Percentiles rank a stretch among this genome's conserved stretches.
Evolutionary conservation across 2,888 invertebrate species (phyloP).

Genomic region (Bombylius discolor): DNA sequence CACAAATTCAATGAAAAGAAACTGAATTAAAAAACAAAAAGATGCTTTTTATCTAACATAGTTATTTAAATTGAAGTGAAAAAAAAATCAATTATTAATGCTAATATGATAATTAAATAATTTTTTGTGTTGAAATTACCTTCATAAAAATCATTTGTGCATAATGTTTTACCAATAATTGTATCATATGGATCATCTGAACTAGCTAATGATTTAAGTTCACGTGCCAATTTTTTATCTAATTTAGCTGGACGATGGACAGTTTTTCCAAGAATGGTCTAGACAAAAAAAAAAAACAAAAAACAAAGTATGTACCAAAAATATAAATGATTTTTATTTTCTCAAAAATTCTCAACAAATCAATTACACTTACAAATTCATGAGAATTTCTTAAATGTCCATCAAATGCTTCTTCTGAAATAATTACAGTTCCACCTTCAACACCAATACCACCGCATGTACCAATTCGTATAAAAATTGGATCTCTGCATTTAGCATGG

Average conservation of each 20-base stretch:
- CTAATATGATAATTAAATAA: neutral
- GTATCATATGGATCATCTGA: slow-evolving; percentile 74
- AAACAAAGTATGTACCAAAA: neutral
- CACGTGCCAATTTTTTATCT: slow-evolving; percentile 66
- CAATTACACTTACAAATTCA: slow-evolving; percentile 54
- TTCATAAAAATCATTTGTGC: slow-evolving; percentile 97
- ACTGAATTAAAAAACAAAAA: too few species aligned
- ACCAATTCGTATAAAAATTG: slow-evolving; percentile 83
- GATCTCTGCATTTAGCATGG: slow-evolving; percentile 75
- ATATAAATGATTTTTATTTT: too few species aligned
- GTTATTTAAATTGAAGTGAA: neutral
- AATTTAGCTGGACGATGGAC: slow-evolving; percentile 71
- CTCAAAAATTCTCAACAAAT: neutral
- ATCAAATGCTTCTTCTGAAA: slow-evolving; percentile 85
- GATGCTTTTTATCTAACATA: too few species aligned
- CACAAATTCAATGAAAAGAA: too few species aligned
- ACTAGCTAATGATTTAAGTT: slow-evolving; percentile 61
- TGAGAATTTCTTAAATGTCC: slow-evolving; percentile 68
- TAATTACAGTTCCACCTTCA: slow-evolving; percentile 86
- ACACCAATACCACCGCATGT: slow-evolving; percentile 91
- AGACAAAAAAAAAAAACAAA: slow-evolving; percentile 7
- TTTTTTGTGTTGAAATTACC: slow-evolving; percentile 38
- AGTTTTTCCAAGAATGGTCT: slow-evolving; percentile 76
- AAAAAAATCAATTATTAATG: neutral
- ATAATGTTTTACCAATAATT: slow-evolving; percentile 84